These are phyloP conservation scores for Drosophila silvestris DNA, from an alignment of 2,888 invertebrate species.

Conservation along the genomic window DNA sequence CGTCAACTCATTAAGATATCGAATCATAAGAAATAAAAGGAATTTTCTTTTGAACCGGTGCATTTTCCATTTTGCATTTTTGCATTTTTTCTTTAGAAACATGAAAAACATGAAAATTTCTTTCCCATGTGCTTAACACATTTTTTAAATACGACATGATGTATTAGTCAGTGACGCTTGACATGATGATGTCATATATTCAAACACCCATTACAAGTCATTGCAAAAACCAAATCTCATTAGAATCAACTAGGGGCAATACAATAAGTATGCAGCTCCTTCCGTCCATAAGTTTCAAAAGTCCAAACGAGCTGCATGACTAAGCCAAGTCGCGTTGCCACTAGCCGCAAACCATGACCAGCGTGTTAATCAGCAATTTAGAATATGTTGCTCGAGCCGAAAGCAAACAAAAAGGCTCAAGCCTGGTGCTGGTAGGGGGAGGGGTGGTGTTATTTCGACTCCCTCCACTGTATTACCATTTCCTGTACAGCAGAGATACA, in stretches of 20 bases:
- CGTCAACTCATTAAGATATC: neutral
- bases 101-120: neutral
- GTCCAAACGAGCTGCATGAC: slow-evolving; percentile 55
- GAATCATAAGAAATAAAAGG: neutral
- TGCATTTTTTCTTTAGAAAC: neutral
- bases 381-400: slow-evolving; percentile 68
- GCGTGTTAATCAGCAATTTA: slow-evolving; percentile 82
- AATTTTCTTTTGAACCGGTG: neutral
- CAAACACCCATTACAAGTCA: slow-evolving; percentile 28
- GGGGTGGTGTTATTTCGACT: slow-evolving; percentile 6
- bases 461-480: slow-evolving; percentile 61
- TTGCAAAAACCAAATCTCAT: slow-evolving; percentile 53
- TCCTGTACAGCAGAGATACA: slow-evolving; percentile 59
- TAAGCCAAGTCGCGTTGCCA: slow-evolving; percentile 52
- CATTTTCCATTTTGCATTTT: neutral
- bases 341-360: slow-evolving; percentile 36
- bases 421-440: neutral
- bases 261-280: slow-evolving; percentile 29
- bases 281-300: slow-evolving; percentile 20
- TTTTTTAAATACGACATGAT: neutral
- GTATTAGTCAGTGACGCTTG: neutral
- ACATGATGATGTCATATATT: slow-evolving; percentile 15
- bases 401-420: slow-evolving; percentile 47
- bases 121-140: neutral
- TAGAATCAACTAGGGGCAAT: slow-evolving; percentile 34